Base-by-base conservation (phyloP, 1,140 invertebrate species). In the Lordiphosa mommai region DNA sequence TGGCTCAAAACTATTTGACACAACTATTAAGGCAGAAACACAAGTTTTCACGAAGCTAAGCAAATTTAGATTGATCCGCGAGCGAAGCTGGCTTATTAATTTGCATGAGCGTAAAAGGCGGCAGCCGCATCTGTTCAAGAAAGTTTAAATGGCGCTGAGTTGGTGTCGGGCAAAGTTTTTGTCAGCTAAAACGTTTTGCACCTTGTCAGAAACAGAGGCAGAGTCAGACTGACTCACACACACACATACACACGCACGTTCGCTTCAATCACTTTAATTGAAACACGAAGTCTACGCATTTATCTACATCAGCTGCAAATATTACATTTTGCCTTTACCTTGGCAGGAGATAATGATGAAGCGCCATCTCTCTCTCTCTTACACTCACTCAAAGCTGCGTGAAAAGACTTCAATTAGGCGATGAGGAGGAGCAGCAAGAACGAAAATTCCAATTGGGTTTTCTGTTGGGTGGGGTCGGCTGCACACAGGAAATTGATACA, bases 231-330 rank as follows among this genome's bases (percentile, higher is more conserved):
- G 17, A 12, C n/a, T 10, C 7, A 33, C 1, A 38, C 2, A 56
- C 23, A 30, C 3, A 37, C 6, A 46, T 14, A 32, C n/a, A 33
- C 40, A 48, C 23, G 51, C 74, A 70, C 13, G 36, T 49, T 29
- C 67, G 72, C 77, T 82, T 82, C 77, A 82, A 82, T 82, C 77
- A 82, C 77, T 82, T 82, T 82, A 82, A 82, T 82, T 82, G 77
- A 82, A 82, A 82, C 77, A 82, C 77, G 77, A 82, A 82, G 67
- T 82, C 77, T 82, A 84, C 77, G 74, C 77, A 82, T 82, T 82
- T 82, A 82, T 82, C 77, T 82, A 82, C 79, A 82, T 82, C 77
- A 82, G 67, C 77, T 64, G 80, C 79, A 82, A 77, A 84, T 77
- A 82, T 82, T 82, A 76, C 77, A 60, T 80, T 84, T 76, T 64